Percentiles rank a stretch among this genome's conserved stretches.
Evolutionary conservation across 2,113 vertebrate genomes (phyloP).

Genomic region (Urocitellus parryii): DNA sequence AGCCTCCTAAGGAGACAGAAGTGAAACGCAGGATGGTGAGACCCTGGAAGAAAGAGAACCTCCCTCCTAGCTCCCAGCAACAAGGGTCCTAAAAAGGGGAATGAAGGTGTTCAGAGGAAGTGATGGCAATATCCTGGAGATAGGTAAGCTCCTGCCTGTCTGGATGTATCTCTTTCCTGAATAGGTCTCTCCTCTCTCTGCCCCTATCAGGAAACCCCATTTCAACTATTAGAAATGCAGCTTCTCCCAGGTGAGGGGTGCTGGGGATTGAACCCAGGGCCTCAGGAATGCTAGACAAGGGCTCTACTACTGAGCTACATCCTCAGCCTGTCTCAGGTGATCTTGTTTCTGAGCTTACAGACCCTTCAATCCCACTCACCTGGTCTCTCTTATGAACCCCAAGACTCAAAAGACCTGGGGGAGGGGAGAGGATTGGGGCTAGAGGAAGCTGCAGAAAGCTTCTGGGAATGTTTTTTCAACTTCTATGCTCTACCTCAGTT

Average conservation of each 20-base stretch:
- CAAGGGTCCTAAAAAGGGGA: neutral
- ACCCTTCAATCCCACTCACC: neutral
- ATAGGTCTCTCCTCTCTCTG: neutral
- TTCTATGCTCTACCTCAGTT: constrained; percentile 41
- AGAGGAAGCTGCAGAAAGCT: neutral
- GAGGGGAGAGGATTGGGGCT: too few species aligned
- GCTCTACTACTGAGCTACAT: too few species aligned
- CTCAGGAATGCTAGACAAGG: too few species aligned
- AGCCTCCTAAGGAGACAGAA: neutral
- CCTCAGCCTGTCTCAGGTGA: neutral
- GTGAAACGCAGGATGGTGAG: neutral
- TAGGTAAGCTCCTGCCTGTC: neutral
- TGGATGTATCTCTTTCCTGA: neutral
- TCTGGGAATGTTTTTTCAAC: neutral
- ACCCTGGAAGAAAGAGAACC: neutral
- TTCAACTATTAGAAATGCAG: neutral
- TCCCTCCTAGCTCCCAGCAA: neutral
- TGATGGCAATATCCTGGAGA: too few species aligned
- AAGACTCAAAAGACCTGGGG: neutral
- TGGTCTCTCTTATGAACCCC: neutral
- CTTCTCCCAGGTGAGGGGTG: neutral
- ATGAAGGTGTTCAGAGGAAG: neutral
- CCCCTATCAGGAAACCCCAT: neutral
- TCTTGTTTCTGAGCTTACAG: neutral
- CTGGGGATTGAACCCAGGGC: too few species aligned